Evolutionary conservation across 2,113 vertebrate genomes (phyloP).

Genomic region (Caranx melampygus): DNA sequence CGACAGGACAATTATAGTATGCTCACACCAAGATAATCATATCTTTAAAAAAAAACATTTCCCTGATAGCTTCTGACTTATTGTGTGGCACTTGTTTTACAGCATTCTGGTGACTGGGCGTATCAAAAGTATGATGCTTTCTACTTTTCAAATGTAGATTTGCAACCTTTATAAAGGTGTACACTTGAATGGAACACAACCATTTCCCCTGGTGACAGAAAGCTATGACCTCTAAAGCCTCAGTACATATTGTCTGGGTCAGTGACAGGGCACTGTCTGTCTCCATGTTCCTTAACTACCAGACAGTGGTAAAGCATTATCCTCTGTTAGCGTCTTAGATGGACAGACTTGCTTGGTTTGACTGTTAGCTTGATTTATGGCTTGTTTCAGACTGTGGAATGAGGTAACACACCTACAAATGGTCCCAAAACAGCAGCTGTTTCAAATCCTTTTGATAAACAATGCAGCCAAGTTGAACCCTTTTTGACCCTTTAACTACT

Average conservation of each 20-base stretch:
- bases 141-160: background rate
- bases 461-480: conserved; percentile 37
- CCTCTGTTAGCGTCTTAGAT: conserved; percentile 19
- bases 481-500: conserved; percentile 41
- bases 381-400: conserved; percentile 34
- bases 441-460: conserved; percentile 47
- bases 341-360: conserved; percentile 35
- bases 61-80: background rate
- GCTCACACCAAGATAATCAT: background rate
- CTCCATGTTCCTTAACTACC: conserved; percentile 37
- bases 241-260: conserved; percentile 49
- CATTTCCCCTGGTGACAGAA: conserved; percentile 10
- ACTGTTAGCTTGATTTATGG: conserved; percentile 51
- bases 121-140: background rate
- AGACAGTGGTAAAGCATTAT: conserved; percentile 58
- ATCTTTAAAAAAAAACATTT: conserved; percentile 17
- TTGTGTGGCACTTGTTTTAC: background rate
- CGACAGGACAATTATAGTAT: background rate
- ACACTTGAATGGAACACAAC: background rate
- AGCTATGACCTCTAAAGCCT: conserved; percentile 35
- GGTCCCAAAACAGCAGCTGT: conserved; percentile 58
- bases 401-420: conserved; percentile 49
- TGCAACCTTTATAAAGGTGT: conserved; percentile 4
- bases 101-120: background rate
- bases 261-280: conserved; percentile 31